Evolutionary conservation across 2,113 vertebrate species (phyloP), one percentile per base, ranked within the genome.

Genomic region (Limnothrissa miodon): DNA sequence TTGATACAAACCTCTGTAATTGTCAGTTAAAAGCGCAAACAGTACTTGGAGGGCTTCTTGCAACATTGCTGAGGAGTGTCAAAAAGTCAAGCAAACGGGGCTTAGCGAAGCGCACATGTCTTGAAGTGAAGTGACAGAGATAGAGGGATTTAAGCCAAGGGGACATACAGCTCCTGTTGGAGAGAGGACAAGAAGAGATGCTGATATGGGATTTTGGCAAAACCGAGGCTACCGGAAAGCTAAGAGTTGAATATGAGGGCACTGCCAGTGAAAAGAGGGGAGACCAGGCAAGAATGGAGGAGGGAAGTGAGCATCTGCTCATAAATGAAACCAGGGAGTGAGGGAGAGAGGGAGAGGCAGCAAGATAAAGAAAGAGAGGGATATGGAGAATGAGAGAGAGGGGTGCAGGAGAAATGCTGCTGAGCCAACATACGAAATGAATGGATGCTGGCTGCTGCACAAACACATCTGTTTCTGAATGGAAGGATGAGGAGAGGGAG

Each of bases 1-100:
- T 91, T 90, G 87, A 87, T 88, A 91, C 91, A 92, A 90, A 92
- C 90, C 83, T 88, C 81, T 80, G 80, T 84, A 91, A 92, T 89
- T 90, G 89, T 85, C 85, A 89, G 81, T 90, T 90, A 90, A 91
- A 91, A 88, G 66, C 66, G 81, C 86, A 87, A 86, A 33, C 66
- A 74, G 33, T 36, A 29, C 33, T 17, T 5, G 9, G 11, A 39
- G 66, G 29, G 1, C 66, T 74, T 29, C 29, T 29, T 74, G 66
- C 17, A 39, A 74, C 15, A 11, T 84, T 33, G 78, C 53, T 83
- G 23, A 0, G 81, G 81, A 29, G 36, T n/a, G 56, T 78, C 79
- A 48, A 29, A 33, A 85, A 85, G 66, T 85, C 62, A 83, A 84
- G 42, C 81, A 80, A 79, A 59, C 80, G 80, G 83, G 53, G 36